Conservation (phyloP, 2,113 vertebrate genomes). For the Hippocampus mohnikei region DNA sequence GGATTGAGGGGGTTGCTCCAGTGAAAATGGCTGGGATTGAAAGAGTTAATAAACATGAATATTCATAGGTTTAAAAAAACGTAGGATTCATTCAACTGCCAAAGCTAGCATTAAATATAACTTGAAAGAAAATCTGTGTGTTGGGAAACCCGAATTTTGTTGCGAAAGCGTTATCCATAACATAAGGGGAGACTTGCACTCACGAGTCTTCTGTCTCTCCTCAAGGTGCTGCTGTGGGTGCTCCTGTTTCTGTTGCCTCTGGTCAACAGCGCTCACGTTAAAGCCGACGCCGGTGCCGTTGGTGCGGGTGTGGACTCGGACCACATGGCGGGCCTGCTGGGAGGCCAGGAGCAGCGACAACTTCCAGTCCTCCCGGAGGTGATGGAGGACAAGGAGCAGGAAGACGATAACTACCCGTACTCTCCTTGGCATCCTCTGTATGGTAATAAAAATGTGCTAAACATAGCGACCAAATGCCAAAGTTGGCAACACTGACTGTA, state of each 20-base stretch:
- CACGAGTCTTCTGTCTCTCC: slow-evolving; percentile 10
- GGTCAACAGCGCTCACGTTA: slow-evolving; percentile 64
- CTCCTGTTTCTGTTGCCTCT: slow-evolving; percentile 71
- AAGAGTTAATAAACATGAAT: too few species aligned
- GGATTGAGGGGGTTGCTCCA: too few species aligned
- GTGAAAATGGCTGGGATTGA: too few species aligned
- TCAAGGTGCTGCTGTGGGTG: slow-evolving; percentile 70
- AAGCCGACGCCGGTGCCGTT: slow-evolving; percentile 6
- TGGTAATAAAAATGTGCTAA: slow-evolving; percentile 43
- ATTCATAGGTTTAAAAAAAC: too few species aligned
- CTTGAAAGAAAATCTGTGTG: too few species aligned
- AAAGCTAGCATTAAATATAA: too few species aligned
- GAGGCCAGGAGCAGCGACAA: slow-evolving; percentile 54
- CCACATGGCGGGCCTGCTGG: slow-evolving; percentile 40
- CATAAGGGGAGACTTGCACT: neutral
- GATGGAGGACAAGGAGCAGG: slow-evolving; percentile 63
- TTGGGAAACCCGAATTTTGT: too few species aligned
- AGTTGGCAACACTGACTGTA: too few species aligned
- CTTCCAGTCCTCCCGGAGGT: slow-evolving; percentile 62
- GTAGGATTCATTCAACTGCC: too few species aligned
- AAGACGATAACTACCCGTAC: slow-evolving; percentile 51
- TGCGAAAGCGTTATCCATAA: too few species aligned
- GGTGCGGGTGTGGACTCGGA: slow-evolving; percentile 46
- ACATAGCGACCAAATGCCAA: too few species aligned
- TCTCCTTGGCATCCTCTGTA: slow-evolving; percentile 66